phyloP scores from a whole-genome alignment of 2,797 vertebrate genomes.

The Remorina albescens region DNA sequence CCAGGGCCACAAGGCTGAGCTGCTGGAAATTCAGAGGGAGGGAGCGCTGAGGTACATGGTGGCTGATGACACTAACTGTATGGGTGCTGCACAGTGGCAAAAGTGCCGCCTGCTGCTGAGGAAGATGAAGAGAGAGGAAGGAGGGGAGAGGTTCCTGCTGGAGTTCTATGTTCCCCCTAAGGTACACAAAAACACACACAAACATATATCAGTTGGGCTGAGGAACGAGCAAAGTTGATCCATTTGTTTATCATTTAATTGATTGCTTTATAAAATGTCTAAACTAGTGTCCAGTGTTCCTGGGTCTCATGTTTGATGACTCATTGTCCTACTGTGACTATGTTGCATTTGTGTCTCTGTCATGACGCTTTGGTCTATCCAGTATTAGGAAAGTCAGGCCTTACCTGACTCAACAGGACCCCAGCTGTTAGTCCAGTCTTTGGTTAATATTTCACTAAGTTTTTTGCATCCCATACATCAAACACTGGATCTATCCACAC shows the following conservation, averaged over 20 bases:
- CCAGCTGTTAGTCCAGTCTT: too few relatives aligned
- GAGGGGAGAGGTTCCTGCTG: slow-evolving; percentile 92
- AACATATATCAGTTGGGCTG: not conserved
- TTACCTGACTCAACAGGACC: too few relatives aligned
- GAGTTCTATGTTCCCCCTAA: slow-evolving; percentile 98
- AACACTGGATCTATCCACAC: not conserved
- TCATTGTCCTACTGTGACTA: too few relatives aligned
- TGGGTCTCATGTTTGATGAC: too few relatives aligned
- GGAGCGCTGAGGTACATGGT: slow-evolving; percentile 95
- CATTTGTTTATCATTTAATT: not conserved
- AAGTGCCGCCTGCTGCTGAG: slow-evolving; percentile 95
- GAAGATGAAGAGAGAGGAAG: slow-evolving; percentile 87
- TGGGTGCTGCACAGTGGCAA: slow-evolving; percentile 94
- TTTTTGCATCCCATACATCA: not conserved
- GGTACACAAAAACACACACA: slow-evolving; percentile 79
- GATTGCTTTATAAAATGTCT: too few relatives aligned
- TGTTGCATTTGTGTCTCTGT: too few relatives aligned
- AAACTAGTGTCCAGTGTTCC: too few relatives aligned
- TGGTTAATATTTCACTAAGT: not conserved
- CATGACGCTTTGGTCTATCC: too few relatives aligned
- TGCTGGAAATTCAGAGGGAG: slow-evolving; percentile 95
- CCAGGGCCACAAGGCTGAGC: slow-evolving; percentile 90
- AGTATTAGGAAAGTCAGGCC: too few relatives aligned
- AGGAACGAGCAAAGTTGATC: not conserved
- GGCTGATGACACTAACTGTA: slow-evolving; percentile 93